These are phyloP conservation scores for Apogon talboti DNA, from an alignment of 2,797 vertebrate genomes.

Conservation along the genomic window DNA sequence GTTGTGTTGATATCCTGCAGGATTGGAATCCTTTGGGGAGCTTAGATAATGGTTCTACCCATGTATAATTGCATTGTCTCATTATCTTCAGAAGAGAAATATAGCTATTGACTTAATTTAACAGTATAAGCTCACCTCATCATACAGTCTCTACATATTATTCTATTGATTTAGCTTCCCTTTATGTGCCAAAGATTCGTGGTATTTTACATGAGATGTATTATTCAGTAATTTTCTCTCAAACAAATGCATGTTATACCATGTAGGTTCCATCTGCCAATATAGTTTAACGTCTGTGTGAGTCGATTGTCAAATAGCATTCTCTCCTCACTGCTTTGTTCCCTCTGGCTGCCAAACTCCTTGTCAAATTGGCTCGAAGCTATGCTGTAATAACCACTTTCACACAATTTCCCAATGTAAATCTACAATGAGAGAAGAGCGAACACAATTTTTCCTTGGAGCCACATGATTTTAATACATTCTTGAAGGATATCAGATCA, in stretches of 20 bases:
- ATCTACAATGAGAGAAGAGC: constrained; percentile 40
- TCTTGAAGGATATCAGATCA: constrained; percentile 27
- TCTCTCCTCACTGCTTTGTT: constrained; percentile 29
- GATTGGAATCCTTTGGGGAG: constrained; percentile 56
- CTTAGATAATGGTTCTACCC: constrained; percentile 58
- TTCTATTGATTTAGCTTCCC: constrained; percentile 30
- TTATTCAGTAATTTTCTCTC: constrained; percentile 25
- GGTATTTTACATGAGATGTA: constrained; percentile 7
- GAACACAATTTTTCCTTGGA: constrained; percentile 30
- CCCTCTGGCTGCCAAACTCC: constrained; percentile 37
- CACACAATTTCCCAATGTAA: constrained; percentile 47
- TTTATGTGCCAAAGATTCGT: constrained; percentile 28
- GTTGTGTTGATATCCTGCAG: constrained; percentile 64
- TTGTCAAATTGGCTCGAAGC: constrained; percentile 60
- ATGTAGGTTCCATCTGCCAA: constrained; percentile 31
- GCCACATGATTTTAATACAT: constrained; percentile 21
- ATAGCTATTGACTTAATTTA: constrained; percentile 49
- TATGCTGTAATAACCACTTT: constrained; percentile 53
- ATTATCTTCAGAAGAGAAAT: constrained; percentile 61
- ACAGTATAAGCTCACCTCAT: constrained; percentile 44
- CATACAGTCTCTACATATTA: constrained; percentile 16
- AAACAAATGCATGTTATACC: constrained; percentile 11
- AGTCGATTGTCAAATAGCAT: constrained; percentile 50
- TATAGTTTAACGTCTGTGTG: constrained; percentile 43
- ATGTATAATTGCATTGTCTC: constrained; percentile 69